Base-by-base conservation (phyloP, 2,113 vertebrate genomes). In the Cebidichthys violaceus region DNA sequence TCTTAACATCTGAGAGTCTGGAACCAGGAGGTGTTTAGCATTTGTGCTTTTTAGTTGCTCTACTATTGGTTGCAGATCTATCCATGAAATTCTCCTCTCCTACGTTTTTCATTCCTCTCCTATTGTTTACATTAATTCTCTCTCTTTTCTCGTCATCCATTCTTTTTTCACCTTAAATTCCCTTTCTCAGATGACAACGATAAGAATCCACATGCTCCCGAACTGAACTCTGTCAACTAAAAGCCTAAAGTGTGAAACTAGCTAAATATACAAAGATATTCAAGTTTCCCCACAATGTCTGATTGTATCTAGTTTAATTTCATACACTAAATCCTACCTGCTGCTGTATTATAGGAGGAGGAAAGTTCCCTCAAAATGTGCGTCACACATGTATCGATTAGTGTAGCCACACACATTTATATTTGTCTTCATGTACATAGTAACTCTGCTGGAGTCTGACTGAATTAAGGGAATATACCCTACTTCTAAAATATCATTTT, bases 331-430 rank as follows among this genome's bases (percentile, higher is more conserved):
- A 60, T 41, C 22, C 18, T 17, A n/a, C 64, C 20, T 41, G 41
- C 39, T 29, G 47, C 47, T 64, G 62, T 3, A 18, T 4, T 3
- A 18, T 4, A 37, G 7, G 52, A 78, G 17, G 31, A 67, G 29
- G 35, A 24, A 22, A 67, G 13, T 35, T 59, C 22, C 15, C 15
- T 35, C 33, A 27, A 82, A 79, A 77, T 39, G 50, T 73, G 27
- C 65, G 70, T 86, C 65, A 79, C 59, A 22, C 65, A 27, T 47
- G 39, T 85, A 71, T 75, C 70, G 57, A 85, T 82, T 68, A 54
- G 29, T 17, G 52, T 11, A 41, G 24, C 18, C 45, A 62, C 31
- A 41, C 45, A 35, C 45, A n/a, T 62, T 31, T 70, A 71, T 73
- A 85, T 75, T 47, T 10, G 52, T 69, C 72, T 54, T 54, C 20